phyloP scores from a whole-genome alignment of 1,140 invertebrate species.

The Trichomalopsis sarcophagae region DNA sequence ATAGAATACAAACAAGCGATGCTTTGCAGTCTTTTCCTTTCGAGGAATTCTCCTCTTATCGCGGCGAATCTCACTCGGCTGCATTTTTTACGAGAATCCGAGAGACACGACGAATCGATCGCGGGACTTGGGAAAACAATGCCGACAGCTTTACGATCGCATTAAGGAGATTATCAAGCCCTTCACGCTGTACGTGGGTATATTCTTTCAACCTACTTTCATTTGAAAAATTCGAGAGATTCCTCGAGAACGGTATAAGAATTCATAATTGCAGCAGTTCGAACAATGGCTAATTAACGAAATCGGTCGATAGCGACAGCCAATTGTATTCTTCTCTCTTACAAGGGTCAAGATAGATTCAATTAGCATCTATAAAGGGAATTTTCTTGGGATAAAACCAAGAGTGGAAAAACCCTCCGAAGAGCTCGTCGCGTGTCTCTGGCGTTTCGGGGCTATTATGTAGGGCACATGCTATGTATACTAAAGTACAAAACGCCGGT shows the following conservation, averaged over 20 bases:
- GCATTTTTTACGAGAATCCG: not conserved
- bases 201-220: no score
- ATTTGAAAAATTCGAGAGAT: no score
- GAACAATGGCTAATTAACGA: no score
- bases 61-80: not conserved
- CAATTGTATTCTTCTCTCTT: no score
- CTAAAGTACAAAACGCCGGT: not conserved
- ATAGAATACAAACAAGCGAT: not conserved
- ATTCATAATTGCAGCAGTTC: no score
- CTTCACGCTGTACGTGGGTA: not conserved
- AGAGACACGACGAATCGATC: not conserved
- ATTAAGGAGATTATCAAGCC: not conserved
- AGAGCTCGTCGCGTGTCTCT: not conserved
- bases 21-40: not conserved
- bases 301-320: no score
- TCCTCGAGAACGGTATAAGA: no score
- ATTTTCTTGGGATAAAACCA: no score
- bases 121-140: not conserved
- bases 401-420: no score
- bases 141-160: not conserved
- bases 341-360: no score
- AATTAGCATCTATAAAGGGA: no score
- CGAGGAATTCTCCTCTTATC: not conserved
- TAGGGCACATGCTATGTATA: not conserved
- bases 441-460: not conserved